These are phyloP conservation scores for Patiria miniata DNA, from an alignment of 35 echinoderm and acorn worm species.

Conservation along the genomic window DNA sequence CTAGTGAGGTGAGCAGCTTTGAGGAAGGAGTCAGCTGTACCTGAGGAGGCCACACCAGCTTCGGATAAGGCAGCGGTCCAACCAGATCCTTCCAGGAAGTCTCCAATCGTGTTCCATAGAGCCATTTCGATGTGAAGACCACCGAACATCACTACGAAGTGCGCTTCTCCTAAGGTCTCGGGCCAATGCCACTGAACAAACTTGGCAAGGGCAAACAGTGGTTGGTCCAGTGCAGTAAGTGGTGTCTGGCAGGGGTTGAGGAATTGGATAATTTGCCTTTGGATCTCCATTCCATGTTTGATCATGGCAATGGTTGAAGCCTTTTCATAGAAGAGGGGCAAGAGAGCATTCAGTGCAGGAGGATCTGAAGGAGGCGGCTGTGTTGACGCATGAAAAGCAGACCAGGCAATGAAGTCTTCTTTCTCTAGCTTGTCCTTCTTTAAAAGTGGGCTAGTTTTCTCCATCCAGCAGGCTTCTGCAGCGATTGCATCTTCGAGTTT, in stretches of 20 bases:
- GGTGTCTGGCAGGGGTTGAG: conserved; percentile 60
- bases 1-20: conserved; percentile 42
- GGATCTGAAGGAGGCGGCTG: background rate
- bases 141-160: conserved; percentile 52
- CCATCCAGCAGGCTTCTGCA: background rate
- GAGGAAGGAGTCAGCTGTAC: conserved; percentile 67
- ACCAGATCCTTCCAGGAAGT: conserved; percentile 33
- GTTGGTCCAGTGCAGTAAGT: conserved; percentile 63
- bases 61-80: conserved; percentile 52
- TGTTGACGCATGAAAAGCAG: conserved; percentile 16
- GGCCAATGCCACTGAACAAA: conserved; percentile 65
- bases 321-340: conserved; percentile 11
- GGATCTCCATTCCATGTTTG: conserved; percentile 6
- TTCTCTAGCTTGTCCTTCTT: conserved; percentile 3
- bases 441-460: background rate
- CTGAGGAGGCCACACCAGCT: conserved; percentile 34
- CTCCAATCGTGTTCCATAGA: conserved; percentile 42
- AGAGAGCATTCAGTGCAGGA: background rate
- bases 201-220: conserved; percentile 52
- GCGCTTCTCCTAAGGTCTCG: conserved; percentile 37
- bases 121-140: conserved; percentile 56
- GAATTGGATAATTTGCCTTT: background rate
- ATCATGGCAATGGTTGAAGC: conserved; percentile 10
- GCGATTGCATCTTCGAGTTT: background rate
- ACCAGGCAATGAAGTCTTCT: background rate